Percentiles rank a stretch among this genome's conserved stretches.
phyloP scores from a whole-genome alignment of 2,888 invertebrate genomes.

The Corbicula japonica region DNA sequence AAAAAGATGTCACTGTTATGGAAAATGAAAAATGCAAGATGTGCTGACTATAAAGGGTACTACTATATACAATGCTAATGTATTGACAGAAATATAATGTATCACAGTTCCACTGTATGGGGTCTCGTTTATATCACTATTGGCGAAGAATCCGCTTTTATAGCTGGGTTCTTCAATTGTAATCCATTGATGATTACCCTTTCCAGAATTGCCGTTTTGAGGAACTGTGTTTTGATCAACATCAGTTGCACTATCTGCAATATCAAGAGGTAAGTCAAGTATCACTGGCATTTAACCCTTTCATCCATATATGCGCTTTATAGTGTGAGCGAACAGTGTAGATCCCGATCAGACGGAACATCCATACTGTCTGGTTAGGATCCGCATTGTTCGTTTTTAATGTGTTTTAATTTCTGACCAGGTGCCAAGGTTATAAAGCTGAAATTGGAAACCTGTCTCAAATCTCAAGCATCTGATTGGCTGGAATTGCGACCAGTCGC shows the following conservation, averaged over 20 bases:
- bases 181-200: conserved; percentile 70
- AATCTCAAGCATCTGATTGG: too few species aligned
- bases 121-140: conserved; percentile 11
- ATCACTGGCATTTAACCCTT: background rate
- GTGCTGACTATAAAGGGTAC: too few species aligned
- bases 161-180: conserved; percentile 52
- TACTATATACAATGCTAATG: conserved; percentile 34
- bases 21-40: too few species aligned
- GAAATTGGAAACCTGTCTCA: too few species aligned
- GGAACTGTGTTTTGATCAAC: conserved; percentile 17
- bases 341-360: background rate
- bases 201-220: conserved; percentile 3
- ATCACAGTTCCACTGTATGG: conserved; percentile 30
- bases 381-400: background rate
- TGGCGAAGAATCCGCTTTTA: conserved; percentile 20
- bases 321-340: background rate
- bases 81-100: background rate
- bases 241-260: conserved; percentile 24
- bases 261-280: background rate
- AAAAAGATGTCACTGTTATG: too few species aligned
- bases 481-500: too few species aligned
- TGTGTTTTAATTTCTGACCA: too few species aligned
- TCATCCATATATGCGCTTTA: background rate
- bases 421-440: too few species aligned
- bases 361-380: background rate